These are phyloP conservation scores for Meghimatium bilineatum DNA, from an alignment of 2,888 invertebrate genomes.

Conservation along the genomic window DNA sequence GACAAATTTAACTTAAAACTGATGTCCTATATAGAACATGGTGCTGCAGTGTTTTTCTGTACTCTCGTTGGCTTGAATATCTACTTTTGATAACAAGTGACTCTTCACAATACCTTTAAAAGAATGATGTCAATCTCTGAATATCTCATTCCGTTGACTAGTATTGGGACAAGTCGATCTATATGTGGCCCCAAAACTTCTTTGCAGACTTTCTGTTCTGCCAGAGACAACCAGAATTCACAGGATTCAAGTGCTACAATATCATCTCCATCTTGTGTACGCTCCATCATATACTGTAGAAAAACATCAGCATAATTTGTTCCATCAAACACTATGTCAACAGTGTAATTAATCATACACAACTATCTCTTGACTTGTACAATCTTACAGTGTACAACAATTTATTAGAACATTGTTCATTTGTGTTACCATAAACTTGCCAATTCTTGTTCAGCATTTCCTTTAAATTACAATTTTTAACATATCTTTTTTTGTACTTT, in stretches of 20 bases:
- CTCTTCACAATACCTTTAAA: conserved; percentile 81
- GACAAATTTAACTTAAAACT: no score
- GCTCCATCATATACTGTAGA: conserved; percentile 91
- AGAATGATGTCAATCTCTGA: conserved; percentile 97
- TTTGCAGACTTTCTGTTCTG: conserved; percentile 90
- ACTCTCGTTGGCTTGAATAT: no score
- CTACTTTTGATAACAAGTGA: neutral
- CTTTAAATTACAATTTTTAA: no score
- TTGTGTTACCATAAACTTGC: no score
- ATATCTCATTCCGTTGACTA: conserved; percentile 98
- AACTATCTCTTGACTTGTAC: no score
- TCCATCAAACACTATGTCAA: neutral
- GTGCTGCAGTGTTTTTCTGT: no score
- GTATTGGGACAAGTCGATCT: conserved; percentile 89
- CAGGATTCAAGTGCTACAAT: conserved; percentile 98
- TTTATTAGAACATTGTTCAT: no score
- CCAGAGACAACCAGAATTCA: conserved; percentile 98
- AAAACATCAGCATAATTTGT: neutral
- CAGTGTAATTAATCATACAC: neutral
- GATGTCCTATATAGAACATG: no score
- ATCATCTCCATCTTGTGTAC: conserved; percentile 93
- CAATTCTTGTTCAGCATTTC: no score
- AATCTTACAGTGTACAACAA: no score
- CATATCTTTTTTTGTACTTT: no score
- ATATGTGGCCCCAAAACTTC: conserved; percentile 92